Base-by-base conservation (phyloP, 2,797 vertebrate genomes). In the Artibeus jamaicensis region DNA sequence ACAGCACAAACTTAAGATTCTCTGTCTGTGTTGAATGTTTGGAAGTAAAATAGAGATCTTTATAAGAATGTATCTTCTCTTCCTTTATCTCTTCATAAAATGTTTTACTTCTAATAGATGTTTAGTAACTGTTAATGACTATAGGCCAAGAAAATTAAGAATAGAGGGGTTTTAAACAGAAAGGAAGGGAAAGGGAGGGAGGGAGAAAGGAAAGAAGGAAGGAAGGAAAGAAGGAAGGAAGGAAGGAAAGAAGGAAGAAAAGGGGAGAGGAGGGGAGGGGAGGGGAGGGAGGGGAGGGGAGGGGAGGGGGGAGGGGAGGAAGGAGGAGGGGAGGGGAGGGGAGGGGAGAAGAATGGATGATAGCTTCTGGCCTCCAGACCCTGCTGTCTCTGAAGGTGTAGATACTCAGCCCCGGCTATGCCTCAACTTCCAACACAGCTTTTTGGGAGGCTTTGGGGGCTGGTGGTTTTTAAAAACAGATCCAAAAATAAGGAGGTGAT, bases 401-500 rank as follows among this genome's bases (percentile, higher is more conserved):
- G 39, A 68, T 42, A 32, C n/a, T 87, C 8, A 21, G 21, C 18
- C 48, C 44, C 14, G 14, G 37, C 53, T 81, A 14, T 12, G 50
- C 21, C 39, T 91, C 76, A 62, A 48, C 50, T 85, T 93, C 29
- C 24, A 59, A 37, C 10, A n/a, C n/a, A 85, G 59, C 50, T 77
- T 82, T 97, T n/a, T 74, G 92, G 68, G 88, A 96, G 34, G 26
- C 73, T 89, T 93, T 95, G 77, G 53, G 62, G 34, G 16, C 59
- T 86, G 70, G 37, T 94, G 46, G 85, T 85, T 76, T 89, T 94
- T 85, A 26, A 50, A 88, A 91, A 89, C 83, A 87, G 76, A 97
- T 97, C 93, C 89, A 81, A 91, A 97, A 97, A 97, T 95, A 94
- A 95, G 59, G 79, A 95, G 86, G 93, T 81, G 93, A 18, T 70